Evolutionary conservation across 2,888 invertebrate species (phyloP).

Genomic region (Bembecia ichneumoniformis): DNA sequence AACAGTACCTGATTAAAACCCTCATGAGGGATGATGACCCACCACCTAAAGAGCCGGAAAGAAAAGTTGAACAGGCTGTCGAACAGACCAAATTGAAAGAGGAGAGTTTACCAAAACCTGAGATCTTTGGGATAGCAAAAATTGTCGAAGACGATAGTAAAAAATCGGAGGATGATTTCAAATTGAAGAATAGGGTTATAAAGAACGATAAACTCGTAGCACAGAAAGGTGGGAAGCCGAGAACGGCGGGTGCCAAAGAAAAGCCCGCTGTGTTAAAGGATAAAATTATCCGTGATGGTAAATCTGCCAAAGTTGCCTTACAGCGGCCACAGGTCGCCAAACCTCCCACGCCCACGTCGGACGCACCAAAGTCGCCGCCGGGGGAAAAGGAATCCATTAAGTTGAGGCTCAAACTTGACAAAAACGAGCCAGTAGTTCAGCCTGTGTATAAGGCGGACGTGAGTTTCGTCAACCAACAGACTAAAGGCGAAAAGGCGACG

Average conservation of each 20-base stretch:
- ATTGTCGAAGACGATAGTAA: slow-evolving; percentile 37
- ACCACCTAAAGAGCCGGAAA: slow-evolving; percentile 73
- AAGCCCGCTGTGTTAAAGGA: slow-evolving; percentile 55
- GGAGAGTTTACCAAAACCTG: slow-evolving; percentile 54
- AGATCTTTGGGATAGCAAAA: slow-evolving; percentile 72
- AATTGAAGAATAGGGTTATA: slow-evolving; percentile 18
- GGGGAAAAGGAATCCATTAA: slow-evolving; percentile 83
- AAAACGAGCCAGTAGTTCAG: slow-evolving; percentile 83
- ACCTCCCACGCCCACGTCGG: slow-evolving; percentile 19
- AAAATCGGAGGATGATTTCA: slow-evolving; percentile 22
- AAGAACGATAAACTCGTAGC: slow-evolving; percentile 42
- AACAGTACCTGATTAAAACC: slow-evolving; percentile 91
- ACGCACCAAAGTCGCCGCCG: slow-evolving; percentile 47
- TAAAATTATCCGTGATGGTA: slow-evolving; percentile 52
- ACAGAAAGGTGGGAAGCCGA: slow-evolving; percentile 55
- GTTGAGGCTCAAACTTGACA: slow-evolving; percentile 85
- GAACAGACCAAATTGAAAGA: slow-evolving; percentile 50
- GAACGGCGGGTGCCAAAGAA: slow-evolving; percentile 47
- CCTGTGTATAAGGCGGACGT: slow-evolving; percentile 87
- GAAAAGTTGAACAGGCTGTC: slow-evolving; percentile 67
- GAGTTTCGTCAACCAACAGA: slow-evolving; percentile 75
- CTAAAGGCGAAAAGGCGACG: slow-evolving; percentile 57
- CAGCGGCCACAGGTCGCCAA: slow-evolving; percentile 16
- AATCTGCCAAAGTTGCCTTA: slow-evolving; percentile 54
- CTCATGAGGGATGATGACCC: slow-evolving; percentile 89